A percentile compares a stretch with the other conserved stretches of the same genome.
Conservation (phyloP, 2,888 invertebrate genomes). For the Heliconius aoede region DNA sequence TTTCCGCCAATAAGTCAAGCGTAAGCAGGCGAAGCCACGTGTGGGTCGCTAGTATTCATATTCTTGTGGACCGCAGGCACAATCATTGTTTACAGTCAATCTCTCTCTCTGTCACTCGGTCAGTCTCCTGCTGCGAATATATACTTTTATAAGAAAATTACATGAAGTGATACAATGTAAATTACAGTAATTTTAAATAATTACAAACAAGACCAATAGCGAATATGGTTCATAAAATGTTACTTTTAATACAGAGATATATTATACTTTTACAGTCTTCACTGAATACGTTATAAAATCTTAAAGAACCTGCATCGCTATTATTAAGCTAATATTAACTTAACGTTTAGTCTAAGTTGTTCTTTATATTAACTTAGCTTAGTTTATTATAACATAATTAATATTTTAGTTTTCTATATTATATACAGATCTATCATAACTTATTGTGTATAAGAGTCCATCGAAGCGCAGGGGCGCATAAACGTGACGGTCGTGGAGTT, state of each 20-base stretch:
- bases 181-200: neutral
- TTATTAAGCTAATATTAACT: conserved; percentile 11
- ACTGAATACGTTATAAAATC: conserved; percentile 2
- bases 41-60: too few species aligned
- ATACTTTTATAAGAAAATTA: neutral
- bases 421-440: neutral
- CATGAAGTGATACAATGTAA: neutral
- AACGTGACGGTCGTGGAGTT: too few species aligned
- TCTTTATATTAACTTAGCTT: too few species aligned
- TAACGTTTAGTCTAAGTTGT: neutral
- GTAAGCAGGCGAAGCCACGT: too few species aligned
- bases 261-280: neutral
- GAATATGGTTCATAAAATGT: neutral
- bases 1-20: too few species aligned
- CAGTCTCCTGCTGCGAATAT: neutral
- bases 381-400: too few species aligned
- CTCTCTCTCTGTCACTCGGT: too few species aligned
- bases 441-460: neutral
- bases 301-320: neutral
- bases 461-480: too few species aligned
- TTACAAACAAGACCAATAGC: neutral
- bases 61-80: too few species aligned
- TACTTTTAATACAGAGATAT: neutral
- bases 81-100: neutral
- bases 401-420: too few species aligned